phyloP scores from a whole-genome alignment of 2,797 vertebrate species.

The Remorina albescens region DNA sequence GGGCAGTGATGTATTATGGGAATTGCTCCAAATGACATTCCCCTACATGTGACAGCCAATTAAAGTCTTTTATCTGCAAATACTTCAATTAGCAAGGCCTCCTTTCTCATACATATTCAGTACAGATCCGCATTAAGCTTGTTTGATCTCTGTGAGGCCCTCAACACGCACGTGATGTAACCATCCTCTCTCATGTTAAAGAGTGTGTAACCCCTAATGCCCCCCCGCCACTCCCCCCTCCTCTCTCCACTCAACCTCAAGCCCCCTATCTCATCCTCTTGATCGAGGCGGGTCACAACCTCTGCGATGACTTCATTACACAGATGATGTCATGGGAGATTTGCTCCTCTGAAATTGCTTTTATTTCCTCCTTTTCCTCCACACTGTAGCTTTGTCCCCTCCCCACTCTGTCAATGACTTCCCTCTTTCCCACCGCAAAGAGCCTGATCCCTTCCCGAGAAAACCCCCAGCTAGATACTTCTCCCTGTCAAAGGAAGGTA shows the following conservation, averaged over 20 bases:
- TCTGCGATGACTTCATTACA: slow-evolving; percentile 42
- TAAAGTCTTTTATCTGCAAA: slow-evolving; percentile 50
- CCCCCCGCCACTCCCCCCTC: not conserved
- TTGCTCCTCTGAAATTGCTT: slow-evolving; percentile 28
- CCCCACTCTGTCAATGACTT: slow-evolving; percentile 24
- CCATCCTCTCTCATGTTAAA: slow-evolving; percentile 18
- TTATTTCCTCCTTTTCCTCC: slow-evolving; percentile 17
- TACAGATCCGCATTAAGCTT: slow-evolving; percentile 28
- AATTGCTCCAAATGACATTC: slow-evolving; percentile 35
- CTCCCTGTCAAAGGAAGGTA: slow-evolving; percentile 36
- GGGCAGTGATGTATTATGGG: slow-evolving; percentile 24
- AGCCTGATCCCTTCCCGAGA: slow-evolving; percentile 28
- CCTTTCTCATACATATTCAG: slow-evolving; percentile 46
- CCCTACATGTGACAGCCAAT: slow-evolving; percentile 44
- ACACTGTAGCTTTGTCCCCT: slow-evolving; percentile 6
- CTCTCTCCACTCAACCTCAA: slow-evolving; percentile 2
- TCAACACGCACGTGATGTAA: slow-evolving; percentile 41
- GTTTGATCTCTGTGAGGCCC: slow-evolving; percentile 58
- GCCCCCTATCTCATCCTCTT: slow-evolving; percentile 16
- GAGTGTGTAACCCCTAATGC: not conserved
- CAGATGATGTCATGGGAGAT: slow-evolving; percentile 63
- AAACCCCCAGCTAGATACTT: slow-evolving; percentile 6
- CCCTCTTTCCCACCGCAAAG: slow-evolving; percentile 39
- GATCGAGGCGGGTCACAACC: slow-evolving; percentile 46
- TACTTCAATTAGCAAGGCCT: slow-evolving; percentile 57